A percentile compares a stretch with the other conserved stretches of the same genome.
phyloP scores from a whole-genome alignment of 1,140 invertebrate genomes.

The Bombus vancouverensis region DNA sequence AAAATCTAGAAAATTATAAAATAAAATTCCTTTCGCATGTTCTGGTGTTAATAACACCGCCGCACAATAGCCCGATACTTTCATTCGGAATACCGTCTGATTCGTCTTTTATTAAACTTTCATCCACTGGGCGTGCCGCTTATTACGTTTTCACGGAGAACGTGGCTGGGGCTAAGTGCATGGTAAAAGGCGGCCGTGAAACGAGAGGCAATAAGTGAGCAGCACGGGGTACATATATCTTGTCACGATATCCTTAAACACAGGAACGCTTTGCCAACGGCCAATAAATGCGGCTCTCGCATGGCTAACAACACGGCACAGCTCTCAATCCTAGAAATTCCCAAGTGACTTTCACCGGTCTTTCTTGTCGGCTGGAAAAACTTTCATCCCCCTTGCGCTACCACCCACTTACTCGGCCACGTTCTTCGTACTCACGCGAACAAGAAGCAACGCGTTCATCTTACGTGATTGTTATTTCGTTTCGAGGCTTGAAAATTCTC shows the following conservation, averaged over 20 bases:
- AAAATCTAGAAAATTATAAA: background rate
- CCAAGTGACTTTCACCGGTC: slow-evolving; percentile 30
- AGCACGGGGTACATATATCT: slow-evolving; percentile 26
- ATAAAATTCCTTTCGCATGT: background rate
- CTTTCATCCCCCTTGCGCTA: background rate
- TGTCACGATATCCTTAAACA: slow-evolving; percentile 36
- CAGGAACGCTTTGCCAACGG: slow-evolving; percentile 12
- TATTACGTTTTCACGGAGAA: slow-evolving; percentile 4
- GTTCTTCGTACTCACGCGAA: background rate
- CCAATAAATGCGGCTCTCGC: slow-evolving; percentile 21
- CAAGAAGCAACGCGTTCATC: no score
- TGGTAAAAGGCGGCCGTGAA: background rate
- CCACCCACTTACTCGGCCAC: background rate
- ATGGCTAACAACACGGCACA: slow-evolving; percentile 9
- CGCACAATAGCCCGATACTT: background rate
- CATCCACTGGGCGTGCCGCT: background rate
- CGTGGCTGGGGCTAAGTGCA: background rate
- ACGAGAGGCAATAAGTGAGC: slow-evolving; percentile 19
- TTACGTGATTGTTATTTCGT: background rate
- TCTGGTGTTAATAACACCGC: no score
- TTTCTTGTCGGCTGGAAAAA: background rate
- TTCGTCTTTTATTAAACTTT: slow-evolving; percentile 24
- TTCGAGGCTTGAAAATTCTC: background rate
- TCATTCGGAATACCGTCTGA: background rate
- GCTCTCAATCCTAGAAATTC: slow-evolving; percentile 35